Evolutionary conservation across 1,140 invertebrate genomes (phyloP), one percentile per base, ranked within the genome.

Genomic region (Streblospio benedicti): DNA sequence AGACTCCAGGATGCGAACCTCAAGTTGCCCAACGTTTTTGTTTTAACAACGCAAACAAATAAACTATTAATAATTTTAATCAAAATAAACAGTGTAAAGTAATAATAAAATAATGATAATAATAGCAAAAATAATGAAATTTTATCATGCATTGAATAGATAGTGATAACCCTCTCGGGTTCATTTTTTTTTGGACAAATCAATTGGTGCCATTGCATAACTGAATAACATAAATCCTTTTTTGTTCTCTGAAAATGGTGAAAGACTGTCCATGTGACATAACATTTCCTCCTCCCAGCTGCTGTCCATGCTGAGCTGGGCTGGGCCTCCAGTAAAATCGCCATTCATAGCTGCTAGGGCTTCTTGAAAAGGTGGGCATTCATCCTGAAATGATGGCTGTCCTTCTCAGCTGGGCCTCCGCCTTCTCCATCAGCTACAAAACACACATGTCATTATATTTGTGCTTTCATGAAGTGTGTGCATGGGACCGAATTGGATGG

Each of bases 321-420:
- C 14, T 54, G 84, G 27, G 86, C 79, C 59, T 88, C 84, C 61
- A 85, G 85, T 38, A 96, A 76, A 59, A 90, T 82, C 70, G 81
- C 85, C 70, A 91, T 90, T 64, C 95, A 92, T 54, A 85, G 83
- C 54, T 83, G 84, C 74, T 96, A 92, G 28, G 96, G 72, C 76
- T 92, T 91, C 64, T 90, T 88, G 63, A 90, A 83, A 49, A 89
- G 86, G 67, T 91, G 86, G 0, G 85, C 85, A 76, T 97, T 93
- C 76, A 97, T 93, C 74, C 95, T 96, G n/a, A n/a, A n/a, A n/a
- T n/a, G n/a, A 4, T 91, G 70, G 5, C 91, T 83, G 72, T 97
- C 93, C 71, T 92, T 94, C 71, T 96, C 93, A 65, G 86, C n/a
- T n/a, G 83, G 0, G 88, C 86, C 76, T 96, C 92, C 1, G 93